Evolutionary conservation across 2,888 invertebrate genomes (phyloP).

Genomic region (Caenorhabditis becei): DNA sequence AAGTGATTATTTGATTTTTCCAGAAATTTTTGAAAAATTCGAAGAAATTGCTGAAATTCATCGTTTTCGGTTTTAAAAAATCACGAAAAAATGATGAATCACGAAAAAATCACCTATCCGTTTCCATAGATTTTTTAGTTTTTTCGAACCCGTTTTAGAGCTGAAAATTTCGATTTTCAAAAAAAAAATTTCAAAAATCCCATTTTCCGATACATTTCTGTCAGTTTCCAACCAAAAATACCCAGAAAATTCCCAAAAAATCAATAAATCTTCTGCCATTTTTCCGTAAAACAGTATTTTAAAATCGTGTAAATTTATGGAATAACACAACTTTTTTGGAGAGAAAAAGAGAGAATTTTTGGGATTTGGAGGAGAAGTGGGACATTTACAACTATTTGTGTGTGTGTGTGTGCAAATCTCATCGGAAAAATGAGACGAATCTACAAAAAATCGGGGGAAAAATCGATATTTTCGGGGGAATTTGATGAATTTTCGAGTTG

Average conservation of each 20-base stretch:
- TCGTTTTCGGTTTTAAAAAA: no score
- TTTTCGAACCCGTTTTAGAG: background rate
- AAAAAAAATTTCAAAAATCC: background rate
- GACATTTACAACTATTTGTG: slow-evolving; percentile 19
- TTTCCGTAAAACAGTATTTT: no score
- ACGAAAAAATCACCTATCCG: background rate
- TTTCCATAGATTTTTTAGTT: background rate
- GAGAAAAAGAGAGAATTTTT: no score
- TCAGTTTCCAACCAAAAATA: slow-evolving; percentile 20
- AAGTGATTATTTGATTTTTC: slow-evolving; percentile 14
- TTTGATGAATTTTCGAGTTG: no score
- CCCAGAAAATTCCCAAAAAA: slow-evolving; percentile 11
- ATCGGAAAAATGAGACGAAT: no score
- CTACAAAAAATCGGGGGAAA: no score
- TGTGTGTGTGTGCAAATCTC: no score
- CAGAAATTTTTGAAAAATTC: background rate
- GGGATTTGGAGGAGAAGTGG: background rate
- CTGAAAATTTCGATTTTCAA: background rate
- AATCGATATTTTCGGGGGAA: no score
- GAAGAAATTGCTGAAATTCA: no score
- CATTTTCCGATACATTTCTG: slow-evolving; percentile 22
- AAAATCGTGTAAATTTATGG: slow-evolving; percentile 20
- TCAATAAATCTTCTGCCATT: no score
- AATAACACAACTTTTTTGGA: slow-evolving; percentile 15
- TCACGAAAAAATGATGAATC: background rate